Evolutionary conservation across 2,113 vertebrate genomes (phyloP), one percentile per base, ranked within the genome.

Genomic region (Microtus ochrogaster): DNA sequence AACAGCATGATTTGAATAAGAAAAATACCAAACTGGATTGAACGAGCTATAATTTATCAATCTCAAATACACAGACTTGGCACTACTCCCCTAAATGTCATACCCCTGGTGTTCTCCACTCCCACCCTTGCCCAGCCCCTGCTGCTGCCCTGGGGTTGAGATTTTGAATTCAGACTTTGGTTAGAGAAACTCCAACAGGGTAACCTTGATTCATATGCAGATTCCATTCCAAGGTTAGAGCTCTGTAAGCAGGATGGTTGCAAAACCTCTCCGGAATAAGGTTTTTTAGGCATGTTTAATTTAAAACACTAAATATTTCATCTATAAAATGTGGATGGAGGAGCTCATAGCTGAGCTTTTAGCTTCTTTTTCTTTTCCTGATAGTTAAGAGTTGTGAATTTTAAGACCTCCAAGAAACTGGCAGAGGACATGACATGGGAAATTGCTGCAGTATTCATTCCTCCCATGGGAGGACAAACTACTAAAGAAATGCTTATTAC

Each of bases 251-350:
- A 95, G 89, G 63, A 79, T 91, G 79, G 73, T 94, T 97, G 91
- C 63, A 96, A 93, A 95, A n/a, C 82, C 85, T 97, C 89, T 86
- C 90, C 91, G 78, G 96, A 96, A 97, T 97, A 97, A 86, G 77
- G 91, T 82, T 92, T 88, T 61, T 97, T 89, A 86, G 41, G 44
- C 89, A 97, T 95, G 95, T 97, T 96, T 96, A 97, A 97, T 97
- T 96, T 96, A 97, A 97, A 97, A 87, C 78, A 83, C 94, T 97
- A 97, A 97, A 96, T 95, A 97, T 95, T 96, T 95, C 85, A 97
- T 94, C 90, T 97, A 81, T 93, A 92, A 97, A 96, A 94, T 97
- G 87, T 96, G 63, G 66, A 70, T 92, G 33, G 82, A 96, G 89
- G 68, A 94, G 82, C 78, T 95, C 91, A 86, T 93, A 92, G 91